Conservation (phyloP, 2,888 invertebrate species). For the Dasysyrphus tricinctus region DNA sequence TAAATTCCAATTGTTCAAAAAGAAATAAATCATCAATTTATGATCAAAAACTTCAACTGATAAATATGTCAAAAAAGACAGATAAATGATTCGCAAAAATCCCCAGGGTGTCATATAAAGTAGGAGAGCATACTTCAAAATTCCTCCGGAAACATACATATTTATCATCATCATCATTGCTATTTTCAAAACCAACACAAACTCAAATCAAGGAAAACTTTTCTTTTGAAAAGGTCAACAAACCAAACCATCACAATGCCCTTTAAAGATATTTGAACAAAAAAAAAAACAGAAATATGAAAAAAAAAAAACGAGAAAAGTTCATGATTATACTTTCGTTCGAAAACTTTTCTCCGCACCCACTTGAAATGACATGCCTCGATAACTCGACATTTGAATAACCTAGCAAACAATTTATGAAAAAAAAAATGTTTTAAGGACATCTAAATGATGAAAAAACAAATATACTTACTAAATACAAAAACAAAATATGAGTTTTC, state of each 20-base stretch:
- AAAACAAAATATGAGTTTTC: slow-evolving; percentile 21
- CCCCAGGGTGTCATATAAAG: slow-evolving; percentile 7
- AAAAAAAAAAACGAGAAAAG: slow-evolving; percentile 17
- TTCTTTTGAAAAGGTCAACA: slow-evolving; percentile 39
- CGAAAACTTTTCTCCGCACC: slow-evolving; percentile 20
- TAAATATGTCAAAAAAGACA: slow-evolving; percentile 22
- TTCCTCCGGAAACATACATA: background rate
- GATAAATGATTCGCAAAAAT: slow-evolving; percentile 1
- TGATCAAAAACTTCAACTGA: background rate
- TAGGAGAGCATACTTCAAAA: background rate
- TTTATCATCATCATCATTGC: slow-evolving; percentile 23
- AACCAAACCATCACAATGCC: slow-evolving; percentile 59
- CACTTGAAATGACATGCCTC: slow-evolving; percentile 66
- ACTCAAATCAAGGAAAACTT: slow-evolving; percentile 32
- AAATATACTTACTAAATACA: slow-evolving; percentile 24
- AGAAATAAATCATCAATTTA: slow-evolving; percentile 16
- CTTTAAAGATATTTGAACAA: slow-evolving; percentile 56
- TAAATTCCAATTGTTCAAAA: background rate
- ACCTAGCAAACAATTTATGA: slow-evolving; percentile 46
- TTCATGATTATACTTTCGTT: slow-evolving; percentile 15
- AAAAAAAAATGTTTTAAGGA: slow-evolving; percentile 59
- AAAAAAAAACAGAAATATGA: too few relatives aligned
- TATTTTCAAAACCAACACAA: slow-evolving; percentile 24
- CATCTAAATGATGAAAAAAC: slow-evolving; percentile 63
- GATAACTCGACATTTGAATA: slow-evolving; percentile 64